Evolutionary conservation across 1,140 invertebrate species (phyloP).

Genomic region (Sitodiplosis mosellana): DNA sequence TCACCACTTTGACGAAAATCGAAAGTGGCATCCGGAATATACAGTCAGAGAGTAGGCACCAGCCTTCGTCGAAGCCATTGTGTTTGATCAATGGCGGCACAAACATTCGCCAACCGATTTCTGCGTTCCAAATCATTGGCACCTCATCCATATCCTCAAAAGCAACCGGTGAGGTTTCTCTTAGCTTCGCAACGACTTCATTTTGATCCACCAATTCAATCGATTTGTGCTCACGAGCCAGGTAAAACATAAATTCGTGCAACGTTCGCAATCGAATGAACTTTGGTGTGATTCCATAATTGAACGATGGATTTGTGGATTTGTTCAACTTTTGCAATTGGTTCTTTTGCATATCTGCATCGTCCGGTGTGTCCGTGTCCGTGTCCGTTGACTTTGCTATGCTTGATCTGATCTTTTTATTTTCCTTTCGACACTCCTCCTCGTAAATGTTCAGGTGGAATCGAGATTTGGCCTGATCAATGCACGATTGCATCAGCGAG

Average conservation of each 20-base stretch:
- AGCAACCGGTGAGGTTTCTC: slow-evolving; percentile 11
- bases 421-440: not conserved
- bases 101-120: slow-evolving; percentile 54
- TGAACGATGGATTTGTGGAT: not conserved
- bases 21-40: slow-evolving; percentile 51
- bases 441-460: not conserved
- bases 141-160: slow-evolving; percentile 27
- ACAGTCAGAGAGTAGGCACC: slow-evolving; percentile 55
- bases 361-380: not conserved
- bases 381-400: not conserved
- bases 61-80: slow-evolving; percentile 40
- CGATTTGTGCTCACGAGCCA: slow-evolving; percentile 39
- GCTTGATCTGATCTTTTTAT: no score
- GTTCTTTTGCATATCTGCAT: not conserved
- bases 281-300: slow-evolving; percentile 31
- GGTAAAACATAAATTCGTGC: slow-evolving; percentile 49
- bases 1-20: slow-evolving; percentile 47
- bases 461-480: not conserved
- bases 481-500: not conserved
- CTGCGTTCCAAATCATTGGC: slow-evolving; percentile 28
- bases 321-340: not conserved
- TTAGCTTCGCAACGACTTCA: slow-evolving; percentile 25
- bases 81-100: slow-evolving; percentile 46
- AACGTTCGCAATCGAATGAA: slow-evolving; percentile 44
- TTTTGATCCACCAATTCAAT: slow-evolving; percentile 21